Conservation (phyloP, 1,140 invertebrate species). For the Ceratina australensis region DNA sequence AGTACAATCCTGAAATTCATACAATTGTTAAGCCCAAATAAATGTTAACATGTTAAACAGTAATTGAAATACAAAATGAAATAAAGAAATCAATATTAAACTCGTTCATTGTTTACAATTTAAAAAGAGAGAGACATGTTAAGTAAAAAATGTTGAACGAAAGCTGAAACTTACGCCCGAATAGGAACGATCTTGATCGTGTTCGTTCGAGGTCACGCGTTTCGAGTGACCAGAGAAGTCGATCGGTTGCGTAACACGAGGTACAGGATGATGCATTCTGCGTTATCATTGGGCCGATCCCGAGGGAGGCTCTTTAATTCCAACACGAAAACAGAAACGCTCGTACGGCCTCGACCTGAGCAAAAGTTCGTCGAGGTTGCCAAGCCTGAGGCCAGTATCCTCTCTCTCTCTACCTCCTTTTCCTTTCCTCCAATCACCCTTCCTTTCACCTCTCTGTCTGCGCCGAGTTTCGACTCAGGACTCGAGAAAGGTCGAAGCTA, state of each 20-base stretch:
- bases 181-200: not conserved
- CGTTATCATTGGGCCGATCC: conserved; percentile 38
- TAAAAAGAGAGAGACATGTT: too few relatives aligned
- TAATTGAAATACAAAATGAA: too few relatives aligned
- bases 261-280: conserved; percentile 15
- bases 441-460: not conserved
- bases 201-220: not conserved
- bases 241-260: conserved; percentile 27
- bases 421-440: not conserved
- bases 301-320: conserved; percentile 38
- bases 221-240: not conserved
- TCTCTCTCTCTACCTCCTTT: conserved; percentile 1
- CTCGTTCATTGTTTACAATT: too few relatives aligned
- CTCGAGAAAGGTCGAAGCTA: conserved; percentile 37
- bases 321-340: conserved; percentile 52
- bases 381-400: conserved; percentile 36
- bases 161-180: too few relatives aligned
- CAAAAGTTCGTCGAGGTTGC: conserved; percentile 61
- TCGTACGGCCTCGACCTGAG: conserved; percentile 62
- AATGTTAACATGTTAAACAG: too few relatives aligned
- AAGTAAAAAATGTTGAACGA: too few relatives aligned
- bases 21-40: too few relatives aligned
- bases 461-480: conserved; percentile 1
- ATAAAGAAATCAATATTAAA: too few relatives aligned
- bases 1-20: too few relatives aligned